Percentiles rank a stretch among this genome's conserved stretches.
Conservation (phyloP, 1,140 invertebrate genomes). For the Archegozetes longisetosus region DNA sequence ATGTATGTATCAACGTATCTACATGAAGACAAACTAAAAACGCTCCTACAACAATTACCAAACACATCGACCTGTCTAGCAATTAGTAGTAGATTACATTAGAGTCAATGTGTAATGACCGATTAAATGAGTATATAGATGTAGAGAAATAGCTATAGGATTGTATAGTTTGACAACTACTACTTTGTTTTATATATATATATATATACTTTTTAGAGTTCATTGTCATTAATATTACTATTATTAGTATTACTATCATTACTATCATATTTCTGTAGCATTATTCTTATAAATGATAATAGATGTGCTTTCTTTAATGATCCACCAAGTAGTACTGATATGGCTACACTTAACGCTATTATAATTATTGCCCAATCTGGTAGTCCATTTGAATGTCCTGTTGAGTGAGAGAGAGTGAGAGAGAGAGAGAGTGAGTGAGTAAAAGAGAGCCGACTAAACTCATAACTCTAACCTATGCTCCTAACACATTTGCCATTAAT, state of each 20-base stretch:
- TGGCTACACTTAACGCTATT: neutral
- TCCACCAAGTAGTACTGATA: neutral
- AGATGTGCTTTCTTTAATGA: neutral
- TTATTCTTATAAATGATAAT: neutral
- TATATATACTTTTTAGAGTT: neutral
- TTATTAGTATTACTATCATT: neutral
- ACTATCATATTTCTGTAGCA: neutral
- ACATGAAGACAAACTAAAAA: too few relatives aligned
- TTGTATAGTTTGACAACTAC: neutral
- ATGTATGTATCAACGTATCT: too few relatives aligned
- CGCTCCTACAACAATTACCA: too few relatives aligned
- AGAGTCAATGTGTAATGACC: too few relatives aligned
- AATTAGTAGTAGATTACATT: too few relatives aligned
- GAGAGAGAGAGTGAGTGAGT: too few relatives aligned
- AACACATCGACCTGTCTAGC: too few relatives aligned
- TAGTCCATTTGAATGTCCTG: neutral
- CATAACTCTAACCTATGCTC: too few relatives aligned
- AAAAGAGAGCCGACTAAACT: too few relatives aligned
- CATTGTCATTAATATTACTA: neutral
- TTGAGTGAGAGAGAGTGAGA: too few relatives aligned
- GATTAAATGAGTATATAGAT: too few relatives aligned
- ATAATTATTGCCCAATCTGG: neutral
- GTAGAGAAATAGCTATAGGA: too few relatives aligned
- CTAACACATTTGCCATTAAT: slow-evolving; percentile 8
- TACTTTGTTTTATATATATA: neutral